A percentile compares a stretch with the other conserved stretches of the same genome.
Evolutionary conservation across 2,888 invertebrate species (phyloP).

Genomic region (Fragum whitleyi): DNA sequence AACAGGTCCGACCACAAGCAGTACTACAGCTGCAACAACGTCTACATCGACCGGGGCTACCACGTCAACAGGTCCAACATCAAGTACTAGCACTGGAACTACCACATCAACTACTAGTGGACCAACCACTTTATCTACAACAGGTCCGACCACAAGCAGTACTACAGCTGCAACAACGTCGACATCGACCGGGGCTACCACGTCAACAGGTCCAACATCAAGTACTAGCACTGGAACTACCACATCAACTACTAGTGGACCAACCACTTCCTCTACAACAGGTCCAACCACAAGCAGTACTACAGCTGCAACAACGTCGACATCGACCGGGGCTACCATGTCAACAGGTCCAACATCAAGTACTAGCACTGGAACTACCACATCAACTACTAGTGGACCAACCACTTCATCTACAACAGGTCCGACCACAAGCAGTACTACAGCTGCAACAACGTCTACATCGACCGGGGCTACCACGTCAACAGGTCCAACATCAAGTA

Average conservation of each 20-base stretch:
- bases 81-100: not conserved
- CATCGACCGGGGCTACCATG: not conserved
- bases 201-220: not conserved
- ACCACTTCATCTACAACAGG: not conserved
- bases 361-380: not conserved
- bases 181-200: not conserved
- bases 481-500: not conserved
- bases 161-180: not conserved
- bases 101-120: slow-evolving; percentile 1
- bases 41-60: not conserved
- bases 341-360: not conserved
- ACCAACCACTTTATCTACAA: not conserved
- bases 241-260: slow-evolving; percentile 1
- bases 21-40: not conserved
- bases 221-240: slow-evolving; percentile 1
- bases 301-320: not conserved
- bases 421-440: not conserved
- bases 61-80: not conserved
- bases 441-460: not conserved
- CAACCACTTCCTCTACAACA: not conserved
- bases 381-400: slow-evolving; percentile 4
- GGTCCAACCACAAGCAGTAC: slow-evolving; percentile 2
- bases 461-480: not conserved
- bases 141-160: not conserved
- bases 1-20: not conserved